A percentile compares a stretch with the other conserved stretches of the same genome.
These are phyloP conservation scores for Amblyopsis rosae DNA, from an alignment of 2,113 vertebrate genomes.

Conservation along the genomic window DNA sequence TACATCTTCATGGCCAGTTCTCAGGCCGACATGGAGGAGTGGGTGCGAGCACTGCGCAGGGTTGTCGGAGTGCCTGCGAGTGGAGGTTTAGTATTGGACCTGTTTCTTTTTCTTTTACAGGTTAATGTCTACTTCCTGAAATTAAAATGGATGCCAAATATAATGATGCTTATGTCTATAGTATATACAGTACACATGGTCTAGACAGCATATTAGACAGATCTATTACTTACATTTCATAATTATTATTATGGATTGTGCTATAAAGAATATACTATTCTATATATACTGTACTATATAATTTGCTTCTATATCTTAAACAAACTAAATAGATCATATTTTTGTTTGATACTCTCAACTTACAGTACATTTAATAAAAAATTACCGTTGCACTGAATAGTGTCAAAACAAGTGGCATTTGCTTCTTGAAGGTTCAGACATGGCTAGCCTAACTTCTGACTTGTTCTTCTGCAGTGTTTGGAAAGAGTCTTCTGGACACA, in stretches of 20 bases:
- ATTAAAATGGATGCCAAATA: not conserved
- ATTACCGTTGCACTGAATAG: no score
- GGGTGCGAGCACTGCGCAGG: constrained; percentile 87
- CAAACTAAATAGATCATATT: no score
- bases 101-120: not conserved
- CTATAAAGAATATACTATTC: no score
- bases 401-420: not conserved
- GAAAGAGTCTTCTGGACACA: constrained; percentile 85
- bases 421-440: not conserved
- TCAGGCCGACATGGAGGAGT: constrained; percentile 93
- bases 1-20: constrained; percentile 90
- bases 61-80: constrained; percentile 77
- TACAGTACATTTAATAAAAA: no score
- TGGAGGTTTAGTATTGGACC: constrained; percentile 78
- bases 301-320: no score
- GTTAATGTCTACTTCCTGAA: not conserved
- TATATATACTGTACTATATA: no score
- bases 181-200: no score
- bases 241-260: no score
- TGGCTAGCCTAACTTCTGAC: not conserved
- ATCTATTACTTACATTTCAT: no score
- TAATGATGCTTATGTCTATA: not conserved
- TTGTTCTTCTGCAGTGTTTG: constrained; percentile 79
- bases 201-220: no score
- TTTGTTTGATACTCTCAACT: no score